Base-by-base conservation (phyloP, 2,113 vertebrate species). In the Lates calcarifer region DNA sequence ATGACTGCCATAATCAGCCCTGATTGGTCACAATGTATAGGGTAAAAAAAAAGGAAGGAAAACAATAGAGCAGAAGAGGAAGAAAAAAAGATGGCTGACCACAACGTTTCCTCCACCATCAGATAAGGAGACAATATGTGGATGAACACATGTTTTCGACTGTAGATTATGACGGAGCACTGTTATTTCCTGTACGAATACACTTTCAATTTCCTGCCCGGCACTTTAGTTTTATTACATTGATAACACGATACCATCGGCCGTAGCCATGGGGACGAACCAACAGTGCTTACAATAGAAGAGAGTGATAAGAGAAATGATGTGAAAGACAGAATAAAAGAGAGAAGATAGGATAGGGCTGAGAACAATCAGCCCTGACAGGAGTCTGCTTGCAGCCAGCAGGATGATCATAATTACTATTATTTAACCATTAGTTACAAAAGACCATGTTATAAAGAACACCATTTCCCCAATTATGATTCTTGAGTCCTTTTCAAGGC, bases 111-210 rank as follows among this genome's bases (percentile, higher is more conserved):
- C 79, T 62, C 66, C 69, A 28, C 56, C 89, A 99, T 99, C 96
- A 95, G 96, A 97, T 98, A 96, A 62, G 73, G 78, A 89, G 85
- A 95, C 95, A 95, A 92, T 95, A 93, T 86, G 91, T 87, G 89
- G 90, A 94, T 93, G 96, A 97, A 98, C 97, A 98, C 92, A 93
- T 97, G 97, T 97, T 96, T 95, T 96, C 91, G 93, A 90, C 96
- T 96, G 96, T 96, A 97, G 96, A 96, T 98, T 97, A 98, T 98
- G 97, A 98, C 96, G 91, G 96, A 97, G 96, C 96, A 94, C 96
- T 94, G 96, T 99, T 97, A 99, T 99, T 99, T 99, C 98, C 98
- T 98, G 96, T 95, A 94, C 92, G 94, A 97, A 96, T 98, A 97
- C 96, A 96, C 96, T 98, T 97, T 96, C 97, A 98, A 99, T 99